Evolutionary conservation across 2,888 invertebrate genomes (phyloP).

Genomic region (Caenorhabditis macrosperma): DNA sequence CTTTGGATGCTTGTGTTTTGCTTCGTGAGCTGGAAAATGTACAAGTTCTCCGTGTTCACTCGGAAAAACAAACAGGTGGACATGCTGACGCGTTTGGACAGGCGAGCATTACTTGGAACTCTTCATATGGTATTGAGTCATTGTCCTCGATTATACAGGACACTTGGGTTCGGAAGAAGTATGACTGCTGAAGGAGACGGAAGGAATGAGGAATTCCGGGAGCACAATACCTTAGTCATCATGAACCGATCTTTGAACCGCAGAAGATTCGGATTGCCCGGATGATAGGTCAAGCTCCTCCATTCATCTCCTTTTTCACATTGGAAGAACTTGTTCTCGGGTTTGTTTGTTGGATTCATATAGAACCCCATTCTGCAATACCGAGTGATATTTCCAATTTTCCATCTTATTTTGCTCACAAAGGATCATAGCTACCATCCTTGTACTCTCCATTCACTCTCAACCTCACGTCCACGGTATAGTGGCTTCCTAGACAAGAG

Average conservation of each 20-base stretch:
- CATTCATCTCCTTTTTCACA: slow-evolving; percentile 14
- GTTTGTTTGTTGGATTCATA: neutral
- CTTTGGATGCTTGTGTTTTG: neutral
- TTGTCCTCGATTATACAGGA: slow-evolving; percentile 6
- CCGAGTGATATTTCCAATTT: neutral
- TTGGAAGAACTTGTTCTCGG: slow-evolving; percentile 17
- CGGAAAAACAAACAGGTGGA: neutral
- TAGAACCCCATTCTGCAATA: slow-evolving; percentile 13
- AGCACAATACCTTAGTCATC: neutral
- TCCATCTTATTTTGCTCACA: slow-evolving; percentile 12
- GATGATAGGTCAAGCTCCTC: slow-evolving; percentile 1
- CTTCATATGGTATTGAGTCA: neutral
- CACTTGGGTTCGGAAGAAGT: neutral
- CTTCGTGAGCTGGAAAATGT: slow-evolving; percentile 9
- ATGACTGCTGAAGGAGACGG: slow-evolving; percentile 4
- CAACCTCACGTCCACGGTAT: slow-evolving; percentile 12
- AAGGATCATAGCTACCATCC: slow-evolving; percentile 22
- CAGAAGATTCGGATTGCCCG: neutral
- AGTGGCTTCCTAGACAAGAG: slow-evolving; percentile 13
- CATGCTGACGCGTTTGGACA: slow-evolving; percentile 1
- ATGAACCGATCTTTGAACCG: neutral
- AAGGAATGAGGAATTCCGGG: neutral
- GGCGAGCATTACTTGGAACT: neutral
- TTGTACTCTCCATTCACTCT: neutral
- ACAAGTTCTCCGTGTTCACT: neutral